Conservation (phyloP, 2,113 vertebrate species). For the western clawed frog (Xenopus tropicalis) region DNA sequence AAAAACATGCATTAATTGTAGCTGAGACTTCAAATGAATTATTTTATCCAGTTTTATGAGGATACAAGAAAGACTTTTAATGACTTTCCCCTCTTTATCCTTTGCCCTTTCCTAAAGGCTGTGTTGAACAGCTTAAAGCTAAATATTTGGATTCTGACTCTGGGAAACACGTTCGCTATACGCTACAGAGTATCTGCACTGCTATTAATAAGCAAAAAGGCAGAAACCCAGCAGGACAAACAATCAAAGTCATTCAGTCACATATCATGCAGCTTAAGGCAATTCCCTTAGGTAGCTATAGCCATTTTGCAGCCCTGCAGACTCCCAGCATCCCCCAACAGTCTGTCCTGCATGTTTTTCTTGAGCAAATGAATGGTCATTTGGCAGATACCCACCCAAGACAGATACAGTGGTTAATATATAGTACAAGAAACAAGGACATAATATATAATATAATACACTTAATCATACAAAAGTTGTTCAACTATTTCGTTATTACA, state of each 20-base stretch:
- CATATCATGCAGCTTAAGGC: not conserved
- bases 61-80: constrained; percentile 6
- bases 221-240: constrained; percentile 24
- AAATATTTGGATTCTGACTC: constrained; percentile 43
- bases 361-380: no score
- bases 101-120: constrained; percentile 20
- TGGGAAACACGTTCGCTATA: constrained; percentile 33
- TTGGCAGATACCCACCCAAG: no score
- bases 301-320: no score
- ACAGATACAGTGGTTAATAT: no score
- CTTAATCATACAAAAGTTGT: no score
- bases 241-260: not conserved
- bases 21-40: no score
- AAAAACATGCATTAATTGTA: no score
- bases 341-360: no score
- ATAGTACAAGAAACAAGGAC: no score
- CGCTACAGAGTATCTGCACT: constrained; percentile 9
- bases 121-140: constrained; percentile 15
- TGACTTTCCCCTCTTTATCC: not conserved
- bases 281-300: not conserved
- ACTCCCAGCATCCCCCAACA: no score
- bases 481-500: no score
- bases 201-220: constrained; percentile 31
- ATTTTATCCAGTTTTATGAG: not conserved
- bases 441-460: no score